Conservation (phyloP, 2,888 invertebrate genomes). For the Amphipoea oculea region DNA sequence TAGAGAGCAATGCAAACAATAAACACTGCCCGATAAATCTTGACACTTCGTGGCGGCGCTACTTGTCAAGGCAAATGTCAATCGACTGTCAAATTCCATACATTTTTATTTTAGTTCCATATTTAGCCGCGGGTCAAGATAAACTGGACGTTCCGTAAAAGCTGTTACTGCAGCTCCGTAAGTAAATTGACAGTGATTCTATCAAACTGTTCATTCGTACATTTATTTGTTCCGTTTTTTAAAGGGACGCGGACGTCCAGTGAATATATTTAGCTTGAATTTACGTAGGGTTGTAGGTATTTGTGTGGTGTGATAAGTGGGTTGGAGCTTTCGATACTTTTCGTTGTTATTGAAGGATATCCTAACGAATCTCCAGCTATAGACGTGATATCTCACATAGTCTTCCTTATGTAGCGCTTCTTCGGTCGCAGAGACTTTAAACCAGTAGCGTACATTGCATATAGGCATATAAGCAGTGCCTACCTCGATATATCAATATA, state of each 20-base stretch:
- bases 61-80: constrained; percentile 14
- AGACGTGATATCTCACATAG: neutral
- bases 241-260: constrained; percentile 9
- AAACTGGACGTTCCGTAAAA: constrained; percentile 27
- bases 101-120: constrained; percentile 19
- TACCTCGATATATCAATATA: too few species aligned
- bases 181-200: constrained; percentile 65
- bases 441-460: too few species aligned
- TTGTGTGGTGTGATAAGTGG: neutral
- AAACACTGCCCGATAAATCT: constrained; percentile 24
- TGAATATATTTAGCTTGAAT: constrained; percentile 24
- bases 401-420: neutral
- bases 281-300: neutral
- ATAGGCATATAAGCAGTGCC: too few species aligned
- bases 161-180: constrained; percentile 39
- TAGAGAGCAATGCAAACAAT: constrained; percentile 63
- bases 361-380: neutral
- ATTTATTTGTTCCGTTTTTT: constrained; percentile 36
- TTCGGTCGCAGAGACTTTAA: neutral
- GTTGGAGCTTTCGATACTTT: neutral
- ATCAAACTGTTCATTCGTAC: constrained; percentile 60
- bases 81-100: constrained; percentile 17
- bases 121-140: constrained; percentile 14
- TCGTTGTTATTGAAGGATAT: neutral
- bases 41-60: constrained; percentile 14